Evolutionary conservation across 1,140 invertebrate species (phyloP), one percentile per base, ranked within the genome.

Genomic region (Panagrolaimus sp.): DNA sequence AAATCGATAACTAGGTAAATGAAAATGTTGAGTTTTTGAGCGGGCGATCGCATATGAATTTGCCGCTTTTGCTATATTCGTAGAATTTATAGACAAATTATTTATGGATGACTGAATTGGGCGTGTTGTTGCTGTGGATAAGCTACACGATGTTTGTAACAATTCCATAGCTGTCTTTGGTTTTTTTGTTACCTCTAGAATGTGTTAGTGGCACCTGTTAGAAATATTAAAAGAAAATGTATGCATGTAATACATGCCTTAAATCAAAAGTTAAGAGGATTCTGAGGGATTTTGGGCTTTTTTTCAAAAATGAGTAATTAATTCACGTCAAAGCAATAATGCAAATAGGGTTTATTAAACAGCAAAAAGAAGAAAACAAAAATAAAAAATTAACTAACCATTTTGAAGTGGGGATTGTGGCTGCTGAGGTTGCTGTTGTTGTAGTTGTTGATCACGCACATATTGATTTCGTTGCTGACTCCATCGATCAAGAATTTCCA

Each of bases 401-500:
- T 46, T 44, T 25, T 27, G 48, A 25, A 25, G 48, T 14, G 16
- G 48, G 25, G 48, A 16, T 25, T 53, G 9, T 16, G 16, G n/a
- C 1, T 53, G 16, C n/a, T 25, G 16, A 14, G 9, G 9, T 3
- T 23, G 25, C 13, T 53, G 48, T 14, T 2, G 31, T 4, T 2
- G 31, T 38, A 4, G 31, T 38, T 38, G 31, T 38, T 38, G 23
- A 25, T 44, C 63, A 27, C 63, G 63, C n/a, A 8, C 43, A 64
- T 27, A 16, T 43, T 46, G 38, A 27, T 64, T 42, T 16, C 63
- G 38, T 42, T 43, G 38, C 14, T 64, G 63, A 42, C 23, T 27
- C 23, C 20, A 43, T 64, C 44, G 38, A 64, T 64, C 63, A 20
- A 64, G 14, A 31, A 64, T 64, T 46, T 64, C 63, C 63, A 64